Percentiles rank a stretch among this genome's conserved stretches.
These are phyloP conservation scores for Pseudoatta argentina DNA, from an alignment of 1,140 invertebrate species.

Conservation along the genomic window DNA sequence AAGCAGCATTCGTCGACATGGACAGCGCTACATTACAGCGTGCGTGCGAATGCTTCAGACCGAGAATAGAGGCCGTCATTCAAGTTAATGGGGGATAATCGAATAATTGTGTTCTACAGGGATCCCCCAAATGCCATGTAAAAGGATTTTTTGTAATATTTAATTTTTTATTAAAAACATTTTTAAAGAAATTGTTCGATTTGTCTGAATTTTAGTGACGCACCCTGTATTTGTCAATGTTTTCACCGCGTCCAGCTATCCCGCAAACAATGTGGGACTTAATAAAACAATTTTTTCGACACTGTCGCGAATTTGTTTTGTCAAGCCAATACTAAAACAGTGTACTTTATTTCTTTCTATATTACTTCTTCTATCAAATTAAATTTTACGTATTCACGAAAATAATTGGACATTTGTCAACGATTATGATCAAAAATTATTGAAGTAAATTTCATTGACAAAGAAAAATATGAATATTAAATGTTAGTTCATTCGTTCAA, in stretches of 20 bases:
- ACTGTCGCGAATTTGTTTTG: conserved; percentile 38
- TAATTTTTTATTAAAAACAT: too few species aligned
- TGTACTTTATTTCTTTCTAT: not conserved
- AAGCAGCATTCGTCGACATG: too few species aligned
- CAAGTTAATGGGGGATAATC: too few species aligned
- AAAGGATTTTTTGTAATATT: too few species aligned
- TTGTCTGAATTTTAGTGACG: too few species aligned
- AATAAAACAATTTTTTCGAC: conserved; percentile 39
- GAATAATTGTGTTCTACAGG: too few species aligned
- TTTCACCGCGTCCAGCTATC: not conserved
- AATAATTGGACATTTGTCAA: not conserved
- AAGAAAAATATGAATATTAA: not conserved
- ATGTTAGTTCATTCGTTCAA: not conserved
- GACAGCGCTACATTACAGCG: too few species aligned
- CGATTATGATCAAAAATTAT: not conserved
- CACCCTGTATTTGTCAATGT: not conserved
- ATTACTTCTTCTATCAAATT: not conserved
- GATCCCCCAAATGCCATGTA: too few species aligned
- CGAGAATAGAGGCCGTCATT: too few species aligned
- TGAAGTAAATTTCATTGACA: not conserved
- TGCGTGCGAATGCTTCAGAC: too few species aligned
- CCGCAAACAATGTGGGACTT: conserved; percentile 4
- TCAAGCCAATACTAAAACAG: not conserved
- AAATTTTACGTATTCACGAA: conserved; percentile 3
- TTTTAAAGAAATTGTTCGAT: too few species aligned